Evolutionary conservation across 2,888 invertebrate species (phyloP), one percentile per base, ranked within the genome.

Genomic region (Crossocerus cetratus): DNA sequence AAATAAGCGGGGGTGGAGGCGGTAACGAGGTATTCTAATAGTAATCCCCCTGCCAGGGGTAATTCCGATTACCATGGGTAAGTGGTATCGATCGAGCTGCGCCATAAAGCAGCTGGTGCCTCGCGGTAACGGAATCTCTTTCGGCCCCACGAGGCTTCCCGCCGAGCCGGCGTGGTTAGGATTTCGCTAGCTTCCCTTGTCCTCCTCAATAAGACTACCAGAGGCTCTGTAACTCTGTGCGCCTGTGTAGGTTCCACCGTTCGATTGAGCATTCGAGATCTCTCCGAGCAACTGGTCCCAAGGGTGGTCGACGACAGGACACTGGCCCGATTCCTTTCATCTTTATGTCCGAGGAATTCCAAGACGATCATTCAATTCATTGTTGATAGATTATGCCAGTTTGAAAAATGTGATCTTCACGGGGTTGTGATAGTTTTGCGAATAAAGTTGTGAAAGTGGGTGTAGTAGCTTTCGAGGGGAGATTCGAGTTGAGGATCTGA

Each of bases 261-360:
- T 49, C 49, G 49, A 49, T 59, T 71, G 45, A 60, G 32, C 8
- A 32, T 32, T 32, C 56, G 61, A 23, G 59, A 74, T 66, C 5
- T 32, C 32, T 59, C 71, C 43, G 57, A 74, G 68, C 64, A 60
- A 73, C 58, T 70, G 58, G 70, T 56, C 60, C 68, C 23, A 5
- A 53, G 61, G 71, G 66, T 60, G 42, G 65, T 18, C 63, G 64
- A 11, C 64, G 42, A 54, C 64, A 69, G 66, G 53, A 77, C 68
- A 68, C 32, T 21, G 49, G 59, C 67, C 69, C 69, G 65, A 73
- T 80, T 65, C n/a, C n/a, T n/a, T n/a, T n/a, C n/a, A n/a, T n/a
- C n/a, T n/a, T n/a, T n/a, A n/a, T n/a, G n/a, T n/a, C n/a, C n/a
- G n/a, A n/a, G n/a, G n/a, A n/a, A n/a, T n/a, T n/a, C n/a, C n/a